Base-by-base conservation (phyloP, 2,888 invertebrate genomes). In the Philaethria dido region DNA sequence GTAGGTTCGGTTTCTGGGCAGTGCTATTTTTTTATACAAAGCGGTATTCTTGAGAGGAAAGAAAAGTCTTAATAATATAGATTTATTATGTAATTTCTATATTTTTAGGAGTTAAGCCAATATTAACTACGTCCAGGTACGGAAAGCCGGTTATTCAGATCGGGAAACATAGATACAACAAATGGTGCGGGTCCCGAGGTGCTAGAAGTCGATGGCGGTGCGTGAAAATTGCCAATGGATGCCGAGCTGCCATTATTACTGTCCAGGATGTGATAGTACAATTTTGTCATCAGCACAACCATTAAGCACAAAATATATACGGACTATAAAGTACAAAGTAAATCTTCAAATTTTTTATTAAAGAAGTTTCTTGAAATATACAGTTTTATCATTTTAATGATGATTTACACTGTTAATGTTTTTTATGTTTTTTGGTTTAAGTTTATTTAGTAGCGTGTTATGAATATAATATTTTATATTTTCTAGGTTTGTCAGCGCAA, bases 81-180 rank as follows among this genome's bases (percentile, higher is more conserved):
- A 18, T 52, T 16, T 18, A 29, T 29, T 33, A 13, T 16, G 29
- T 8, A 16, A 1, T 39, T 20, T 55, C 3, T 18, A 55, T 22
- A 55, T 39, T 20, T 54, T 55, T 39, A 55, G 57, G 42, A 25
- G 13, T 16, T 16, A 52, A 16, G 13, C 16, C 57, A 33, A 18
- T 60, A 18, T 47, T 60, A n/a, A 47, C 57, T 3, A 70, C 57
- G n/a, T 71, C 72, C 14, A 63, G 71, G 0, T 61, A 18, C 14
- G 77, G 76, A 9, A 74, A 62, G n/a, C 72, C 69, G 3, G 72
- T 72, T n/a, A 66, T 74, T 4, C 33, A 72, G 22, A 64, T 80
- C 5, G 81, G 82, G 0, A 25, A 39, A 3, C 76, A 81, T 59
- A 74, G 79, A 5, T 83, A 75, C 64, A 80, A 80, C 57, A 76